Evolutionary conservation across 2,888 invertebrate genomes (phyloP).

Genomic region (Oithona nana): DNA sequence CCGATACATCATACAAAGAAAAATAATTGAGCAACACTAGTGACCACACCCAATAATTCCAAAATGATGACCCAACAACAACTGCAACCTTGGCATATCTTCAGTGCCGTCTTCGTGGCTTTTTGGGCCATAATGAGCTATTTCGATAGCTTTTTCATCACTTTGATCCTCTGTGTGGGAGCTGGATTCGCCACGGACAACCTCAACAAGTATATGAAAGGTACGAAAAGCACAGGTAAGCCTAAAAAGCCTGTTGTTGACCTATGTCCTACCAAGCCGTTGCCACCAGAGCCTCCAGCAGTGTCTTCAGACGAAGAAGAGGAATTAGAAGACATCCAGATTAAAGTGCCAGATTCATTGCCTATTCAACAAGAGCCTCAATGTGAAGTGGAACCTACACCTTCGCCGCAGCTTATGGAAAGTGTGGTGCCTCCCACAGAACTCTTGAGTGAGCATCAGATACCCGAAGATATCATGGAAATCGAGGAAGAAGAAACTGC

Average conservation of each 20-base stretch:
- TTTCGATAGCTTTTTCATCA: constrained; percentile 2
- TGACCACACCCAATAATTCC: neutral
- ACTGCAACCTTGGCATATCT: constrained; percentile 11
- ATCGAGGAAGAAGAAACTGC: no score
- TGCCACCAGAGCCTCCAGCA: neutral
- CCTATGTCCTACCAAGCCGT: neutral
- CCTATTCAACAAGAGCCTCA: no score
- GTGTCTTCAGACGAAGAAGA: neutral
- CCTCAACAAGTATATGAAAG: neutral
- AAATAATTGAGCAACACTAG: no score
- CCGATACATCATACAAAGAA: no score
- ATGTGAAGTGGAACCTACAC: no score
- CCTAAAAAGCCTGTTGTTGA: neutral
- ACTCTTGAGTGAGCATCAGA: no score
- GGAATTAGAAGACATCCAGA: neutral
- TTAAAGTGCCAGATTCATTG: no score
- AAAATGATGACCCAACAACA: neutral
- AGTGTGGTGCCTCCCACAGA: no score
- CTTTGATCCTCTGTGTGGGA: neutral
- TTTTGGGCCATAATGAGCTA: neutral
- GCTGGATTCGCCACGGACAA: neutral
- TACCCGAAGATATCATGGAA: no score
- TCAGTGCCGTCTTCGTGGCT: neutral
- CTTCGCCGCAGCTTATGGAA: no score
- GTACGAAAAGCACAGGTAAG: neutral